Evolutionary conservation across 2,797 vertebrate genomes (phyloP), one percentile per base, ranked within the genome.

Genomic region (Sebastes elongatus): DNA sequence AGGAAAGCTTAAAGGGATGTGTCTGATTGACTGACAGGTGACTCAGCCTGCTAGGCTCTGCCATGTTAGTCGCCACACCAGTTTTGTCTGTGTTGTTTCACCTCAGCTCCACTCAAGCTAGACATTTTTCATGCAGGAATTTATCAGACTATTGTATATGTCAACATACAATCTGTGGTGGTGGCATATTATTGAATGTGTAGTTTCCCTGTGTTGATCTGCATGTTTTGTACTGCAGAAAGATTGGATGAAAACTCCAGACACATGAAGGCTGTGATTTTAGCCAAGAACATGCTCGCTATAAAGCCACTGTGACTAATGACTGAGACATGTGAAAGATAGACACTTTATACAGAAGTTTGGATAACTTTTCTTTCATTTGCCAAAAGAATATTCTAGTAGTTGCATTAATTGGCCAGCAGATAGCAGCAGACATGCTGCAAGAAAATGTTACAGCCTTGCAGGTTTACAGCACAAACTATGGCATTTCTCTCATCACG

Each of bases 381-480:
- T 53, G 10, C 8, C 25, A 46, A 62, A 1, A 56, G 10, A 82
- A 72, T 46, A 65, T 35, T 23, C 8, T 10, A 57, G 27, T 11
- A 77, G 60, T 80, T 76, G 10, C 30, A 60, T 13, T 3, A 35
- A 74, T 11, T 79, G 77, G 2, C 79, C 76, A 81, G 30, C 60
- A 87, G 87, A 42, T 67, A 13, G 75, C 42, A 75, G 81, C 61
- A 84, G 9, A 74, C 16, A 9, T 42, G 71, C 49, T 57, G 7
- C 18, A 57, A 13, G 16, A 20, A 46, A 42, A 5, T 13, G 22
- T 63, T 22, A 5, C 0, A 68, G 11, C 23, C 4, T 46, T 61
- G 28, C 5, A 23, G 8, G 6, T 61, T 71, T 23, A 18, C 18
- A 52, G 10, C 7, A 20, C 49, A 52, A n/a, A 20, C 46, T 9